Conservation (phyloP, 2,797 vertebrate species). For the Erethizon dorsatum region DNA sequence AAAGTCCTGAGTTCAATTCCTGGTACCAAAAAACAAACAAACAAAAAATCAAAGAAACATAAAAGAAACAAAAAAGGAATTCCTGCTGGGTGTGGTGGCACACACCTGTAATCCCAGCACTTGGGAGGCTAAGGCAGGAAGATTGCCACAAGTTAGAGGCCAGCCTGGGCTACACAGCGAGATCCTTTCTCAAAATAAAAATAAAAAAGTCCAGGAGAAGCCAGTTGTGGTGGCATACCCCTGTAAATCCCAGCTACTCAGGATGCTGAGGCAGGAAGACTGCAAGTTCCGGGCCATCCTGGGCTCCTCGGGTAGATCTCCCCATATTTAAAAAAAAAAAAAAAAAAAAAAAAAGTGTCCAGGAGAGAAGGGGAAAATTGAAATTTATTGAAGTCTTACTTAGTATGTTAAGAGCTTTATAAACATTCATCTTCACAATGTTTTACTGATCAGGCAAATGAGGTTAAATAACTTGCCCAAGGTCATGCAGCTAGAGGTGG, state of each 20-base stretch:
- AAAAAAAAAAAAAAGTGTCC: background rate
- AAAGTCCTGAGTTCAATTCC: too few relatives aligned
- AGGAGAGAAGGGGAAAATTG: slow-evolving; percentile 41
- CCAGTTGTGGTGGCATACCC: too few relatives aligned
- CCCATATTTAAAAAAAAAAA: background rate
- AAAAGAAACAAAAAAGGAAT: too few relatives aligned
- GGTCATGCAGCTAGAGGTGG: slow-evolving; percentile 81
- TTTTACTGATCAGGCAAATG: slow-evolving; percentile 64
- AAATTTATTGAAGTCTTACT: slow-evolving; percentile 82
- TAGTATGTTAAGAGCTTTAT: slow-evolving; percentile 74
- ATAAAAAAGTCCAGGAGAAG: background rate
- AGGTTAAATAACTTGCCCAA: slow-evolving; percentile 79
- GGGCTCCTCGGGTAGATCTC: background rate
- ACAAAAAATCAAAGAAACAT: background rate
- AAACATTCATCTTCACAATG: slow-evolving; percentile 74
- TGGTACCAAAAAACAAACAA: too few relatives aligned
- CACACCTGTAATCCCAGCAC: background rate
- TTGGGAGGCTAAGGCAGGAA: background rate
- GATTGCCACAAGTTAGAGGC: background rate
- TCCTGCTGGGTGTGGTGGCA: background rate
- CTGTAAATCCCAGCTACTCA: background rate
- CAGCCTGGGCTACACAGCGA: background rate
- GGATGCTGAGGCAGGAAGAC: background rate
- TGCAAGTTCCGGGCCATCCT: too few relatives aligned
- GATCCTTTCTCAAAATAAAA: background rate